Evolutionary conservation across 2,113 vertebrate genomes (phyloP).

Genomic region (Thunnus thynnus): DNA sequence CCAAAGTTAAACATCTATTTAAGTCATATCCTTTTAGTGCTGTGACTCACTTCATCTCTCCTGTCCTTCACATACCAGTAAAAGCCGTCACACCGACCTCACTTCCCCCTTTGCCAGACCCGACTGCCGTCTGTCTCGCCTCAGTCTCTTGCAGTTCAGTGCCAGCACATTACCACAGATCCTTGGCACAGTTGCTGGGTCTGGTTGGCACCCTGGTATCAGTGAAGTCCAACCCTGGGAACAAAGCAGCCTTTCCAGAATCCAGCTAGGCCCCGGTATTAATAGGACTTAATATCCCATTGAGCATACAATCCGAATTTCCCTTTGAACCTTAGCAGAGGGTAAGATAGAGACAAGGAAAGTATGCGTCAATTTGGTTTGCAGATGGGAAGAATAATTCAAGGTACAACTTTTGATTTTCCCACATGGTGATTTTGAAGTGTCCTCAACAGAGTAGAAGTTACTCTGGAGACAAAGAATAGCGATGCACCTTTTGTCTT

Average conservation of each 20-base stretch:
- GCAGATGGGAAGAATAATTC: conserved; percentile 56
- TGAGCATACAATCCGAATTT: conserved; percentile 35
- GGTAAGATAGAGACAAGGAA: conserved; percentile 24
- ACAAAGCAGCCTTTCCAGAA: conserved; percentile 66
- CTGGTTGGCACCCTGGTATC: conserved; percentile 73
- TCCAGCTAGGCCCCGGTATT: conserved; percentile 45
- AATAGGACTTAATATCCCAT: conserved; percentile 64
- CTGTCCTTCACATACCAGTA: conserved; percentile 51
- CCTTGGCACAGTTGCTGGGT: conserved; percentile 66
- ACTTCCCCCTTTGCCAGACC: conserved; percentile 45
- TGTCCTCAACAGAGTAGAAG: neutral
- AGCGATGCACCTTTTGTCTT: conserved; percentile 30
- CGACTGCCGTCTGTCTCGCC: conserved; percentile 67
- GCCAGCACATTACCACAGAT: conserved; percentile 68
- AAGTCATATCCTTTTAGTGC: conserved; percentile 32
- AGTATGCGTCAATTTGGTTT: conserved; percentile 50
- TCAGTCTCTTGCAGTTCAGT: conserved; percentile 52
- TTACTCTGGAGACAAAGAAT: conserved; percentile 10
- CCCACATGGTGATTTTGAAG: conserved; percentile 21
- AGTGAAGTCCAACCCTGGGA: conserved; percentile 63
- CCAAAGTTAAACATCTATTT: conserved; percentile 38
- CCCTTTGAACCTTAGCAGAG: conserved; percentile 45
- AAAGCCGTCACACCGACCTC: conserved; percentile 51
- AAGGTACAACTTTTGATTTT: conserved; percentile 50
- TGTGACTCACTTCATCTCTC: conserved; percentile 38